Evolutionary conservation across 2,888 invertebrate genomes (phyloP), one percentile per base, ranked within the genome.

Genomic region (Neoitamus cyanurus): DNA sequence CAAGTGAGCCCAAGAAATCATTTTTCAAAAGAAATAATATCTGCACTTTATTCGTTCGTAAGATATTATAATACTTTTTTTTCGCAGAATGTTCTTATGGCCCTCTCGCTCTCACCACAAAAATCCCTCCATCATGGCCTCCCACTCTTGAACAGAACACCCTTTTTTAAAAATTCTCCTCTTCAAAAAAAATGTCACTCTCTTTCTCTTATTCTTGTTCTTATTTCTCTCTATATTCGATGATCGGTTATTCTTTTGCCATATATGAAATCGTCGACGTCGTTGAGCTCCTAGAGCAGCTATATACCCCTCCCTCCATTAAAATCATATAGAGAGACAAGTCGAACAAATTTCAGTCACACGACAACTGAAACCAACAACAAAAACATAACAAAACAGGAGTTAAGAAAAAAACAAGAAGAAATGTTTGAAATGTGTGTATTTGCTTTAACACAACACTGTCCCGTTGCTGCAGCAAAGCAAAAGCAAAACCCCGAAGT

Each of bases 121-220:
- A 6, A 9, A n/a, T 1, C 13, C 20, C 11, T 7, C 7, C 28
- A 82, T 69, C 20, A 36, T n/a, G 37, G 37, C 28, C 69, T 82
- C 82, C 31, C 78, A 9, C 15, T 78, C 37, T 20, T 13, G 48
- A 15, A 82, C 7, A 68, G 7, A 28, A 82, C 69, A 68, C 82
- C 69, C 69, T 69, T 80, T 58, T 77, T n/a, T 30, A 78, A 78
- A 82, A 69, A 68, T 25, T 69, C 68, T 69, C 82, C 82, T 69
- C 68, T 69, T 69, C 7, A 20, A 30, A 82, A 80, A 80, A 80
- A 34, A 13, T 7, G 9, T 30, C 15, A 20, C 83, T 72, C 77
- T 72, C 80, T 85, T 73, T 84, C 83, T 83, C 83, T 84, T 84
- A 83, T 84, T 83, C 84, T 84, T 83, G 69, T 77, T 68, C 84